Evolutionary conservation across 2,797 vertebrate species (phyloP).

Genomic region (Hapalemur alaotrensis): DNA sequence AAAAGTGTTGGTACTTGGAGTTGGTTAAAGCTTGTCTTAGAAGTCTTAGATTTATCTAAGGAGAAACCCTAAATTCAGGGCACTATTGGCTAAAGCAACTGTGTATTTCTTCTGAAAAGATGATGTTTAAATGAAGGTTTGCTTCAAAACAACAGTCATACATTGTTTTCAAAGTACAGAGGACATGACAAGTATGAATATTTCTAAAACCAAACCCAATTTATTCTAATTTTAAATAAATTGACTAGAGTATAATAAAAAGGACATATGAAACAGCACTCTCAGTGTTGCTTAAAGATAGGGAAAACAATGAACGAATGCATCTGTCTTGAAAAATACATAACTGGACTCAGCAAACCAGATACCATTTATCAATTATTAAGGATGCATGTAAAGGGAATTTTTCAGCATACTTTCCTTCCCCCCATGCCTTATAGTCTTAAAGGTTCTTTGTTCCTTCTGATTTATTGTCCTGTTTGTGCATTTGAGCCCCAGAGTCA

Average conservation of each 20-base stretch:
- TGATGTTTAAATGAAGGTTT: not conserved
- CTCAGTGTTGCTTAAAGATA: not conserved
- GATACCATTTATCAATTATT: constrained; percentile 63
- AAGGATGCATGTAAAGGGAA: constrained; percentile 12
- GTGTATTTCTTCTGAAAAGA: not conserved
- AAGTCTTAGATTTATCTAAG: not conserved
- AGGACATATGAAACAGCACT: not conserved
- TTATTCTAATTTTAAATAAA: constrained; percentile 45
- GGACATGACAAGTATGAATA: not conserved
- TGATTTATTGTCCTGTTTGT: constrained; percentile 65
- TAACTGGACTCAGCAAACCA: constrained; percentile 24
- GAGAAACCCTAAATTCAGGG: not conserved
- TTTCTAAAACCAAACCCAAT: constrained; percentile 29
- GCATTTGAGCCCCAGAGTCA: constrained; percentile 48
- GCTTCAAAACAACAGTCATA: not conserved
- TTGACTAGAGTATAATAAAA: not conserved
- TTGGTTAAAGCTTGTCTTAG: not conserved
- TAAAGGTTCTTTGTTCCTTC: constrained; percentile 52
- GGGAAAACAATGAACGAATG: not conserved
- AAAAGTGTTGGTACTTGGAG: not conserved
- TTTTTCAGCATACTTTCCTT: constrained; percentile 43
- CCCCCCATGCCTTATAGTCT: not conserved
- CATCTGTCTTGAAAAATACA: constrained; percentile 48
- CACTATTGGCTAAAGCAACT: not conserved
- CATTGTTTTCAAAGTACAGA: not conserved